Evolutionary conservation across 2,797 vertebrate species (phyloP).

Genomic region (Acrossocheilus fasciatus): DNA sequence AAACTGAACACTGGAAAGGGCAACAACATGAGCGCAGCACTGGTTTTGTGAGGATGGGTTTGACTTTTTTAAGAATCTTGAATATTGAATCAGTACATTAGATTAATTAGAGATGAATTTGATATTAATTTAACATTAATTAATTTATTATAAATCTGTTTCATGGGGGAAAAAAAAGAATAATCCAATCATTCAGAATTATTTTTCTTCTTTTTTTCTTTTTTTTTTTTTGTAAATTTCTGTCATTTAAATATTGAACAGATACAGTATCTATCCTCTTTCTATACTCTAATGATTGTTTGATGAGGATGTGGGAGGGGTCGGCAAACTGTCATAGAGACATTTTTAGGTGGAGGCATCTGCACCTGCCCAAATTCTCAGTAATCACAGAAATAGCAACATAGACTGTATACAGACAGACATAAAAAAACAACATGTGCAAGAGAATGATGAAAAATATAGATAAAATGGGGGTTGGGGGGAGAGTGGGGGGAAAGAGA

Average conservation of each 20-base stretch:
- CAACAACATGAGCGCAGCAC: neutral
- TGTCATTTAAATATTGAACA: neutral
- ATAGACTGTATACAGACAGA: constrained; percentile 51
- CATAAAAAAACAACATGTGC: constrained; percentile 47
- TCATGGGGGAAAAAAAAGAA: too few species aligned
- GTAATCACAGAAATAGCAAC: constrained; percentile 77
- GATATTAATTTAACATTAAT: neutral
- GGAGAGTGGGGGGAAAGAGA: constrained; percentile 52
- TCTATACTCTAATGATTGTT: constrained; percentile 28
- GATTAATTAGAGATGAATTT: neutral
- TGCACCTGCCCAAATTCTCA: constrained; percentile 65
- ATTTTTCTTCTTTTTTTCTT: too few species aligned
- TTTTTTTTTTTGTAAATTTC: neutral
- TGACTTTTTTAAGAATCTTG: neutral
- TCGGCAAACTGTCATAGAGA: constrained; percentile 41
- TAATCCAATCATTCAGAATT: too few species aligned
- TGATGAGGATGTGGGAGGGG: constrained; percentile 50
- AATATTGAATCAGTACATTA: neutral
- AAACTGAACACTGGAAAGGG: neutral
- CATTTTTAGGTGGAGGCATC: constrained; percentile 43
- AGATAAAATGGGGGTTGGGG: constrained; percentile 63
- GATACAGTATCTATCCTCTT: constrained; percentile 20
- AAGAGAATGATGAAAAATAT: constrained; percentile 67
- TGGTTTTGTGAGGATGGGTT: neutral
- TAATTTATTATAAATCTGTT: neutral